phyloP scores from a whole-genome alignment of 2,888 invertebrate species.

The Hedya salicella region DNA sequence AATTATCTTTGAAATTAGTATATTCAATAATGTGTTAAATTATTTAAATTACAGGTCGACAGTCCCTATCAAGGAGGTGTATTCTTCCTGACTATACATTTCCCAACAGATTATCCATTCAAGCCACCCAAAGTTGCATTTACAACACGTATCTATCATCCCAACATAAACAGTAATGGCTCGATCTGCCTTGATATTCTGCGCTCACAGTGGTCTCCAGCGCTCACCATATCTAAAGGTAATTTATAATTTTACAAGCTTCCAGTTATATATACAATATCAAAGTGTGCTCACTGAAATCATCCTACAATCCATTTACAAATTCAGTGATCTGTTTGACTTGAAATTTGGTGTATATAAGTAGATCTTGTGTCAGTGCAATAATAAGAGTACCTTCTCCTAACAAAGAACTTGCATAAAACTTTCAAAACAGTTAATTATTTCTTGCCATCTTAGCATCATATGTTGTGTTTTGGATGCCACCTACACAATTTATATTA shows the following conservation, averaged over 20 bases:
- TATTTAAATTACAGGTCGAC: constrained; percentile 90
- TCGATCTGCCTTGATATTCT: constrained; percentile 99
- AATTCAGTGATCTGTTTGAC: too few relatives aligned
- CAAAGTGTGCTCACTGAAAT: too few relatives aligned
- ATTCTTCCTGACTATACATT: constrained; percentile 99
- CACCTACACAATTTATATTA: too few relatives aligned
- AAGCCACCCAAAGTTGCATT: constrained; percentile 99
- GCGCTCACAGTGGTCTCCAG: constrained; percentile 99
- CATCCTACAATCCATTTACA: too few relatives aligned
- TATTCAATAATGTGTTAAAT: neutral
- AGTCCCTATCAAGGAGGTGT: constrained; percentile 99
- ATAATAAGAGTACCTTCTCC: too few relatives aligned
- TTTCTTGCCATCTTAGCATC: too few relatives aligned
- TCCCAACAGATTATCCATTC: constrained; percentile 99
- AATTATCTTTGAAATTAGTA: neutral
- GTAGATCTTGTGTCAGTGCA: too few relatives aligned
- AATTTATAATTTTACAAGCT: constrained; percentile 48
- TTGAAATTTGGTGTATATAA: too few relatives aligned
- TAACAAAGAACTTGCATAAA: too few relatives aligned
- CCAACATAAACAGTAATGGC: constrained; percentile 99
- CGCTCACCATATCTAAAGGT: constrained; percentile 99
- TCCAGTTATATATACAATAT: too few relatives aligned
- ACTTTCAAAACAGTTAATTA: too few relatives aligned
- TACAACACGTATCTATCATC: constrained; percentile 99
- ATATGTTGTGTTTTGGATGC: too few relatives aligned